A percentile compares a stretch with the other conserved stretches of the same genome.
Conservation (phyloP, 2,888 invertebrate genomes). For the Emmelina monodactyla region DNA sequence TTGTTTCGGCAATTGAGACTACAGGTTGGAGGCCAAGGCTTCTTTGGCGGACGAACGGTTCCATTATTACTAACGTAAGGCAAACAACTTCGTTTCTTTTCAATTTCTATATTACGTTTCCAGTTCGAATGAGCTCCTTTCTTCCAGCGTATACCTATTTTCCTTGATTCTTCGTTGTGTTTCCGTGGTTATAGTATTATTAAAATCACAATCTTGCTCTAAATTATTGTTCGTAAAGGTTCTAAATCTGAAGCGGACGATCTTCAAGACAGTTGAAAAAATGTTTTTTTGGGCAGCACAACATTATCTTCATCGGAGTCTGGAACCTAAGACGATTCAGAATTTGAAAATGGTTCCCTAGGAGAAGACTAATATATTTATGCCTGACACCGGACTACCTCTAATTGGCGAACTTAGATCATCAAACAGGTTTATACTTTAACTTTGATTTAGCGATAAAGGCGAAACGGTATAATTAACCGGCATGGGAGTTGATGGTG, state of each 20-base stretch:
- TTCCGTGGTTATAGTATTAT: no score
- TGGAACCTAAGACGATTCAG: constrained; percentile 9
- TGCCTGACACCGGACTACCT: constrained; percentile 1
- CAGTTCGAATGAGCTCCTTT: constrained; percentile 4
- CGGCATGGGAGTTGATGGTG: neutral
- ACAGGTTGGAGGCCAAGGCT: constrained; percentile 8
- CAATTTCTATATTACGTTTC: constrained; percentile 8
- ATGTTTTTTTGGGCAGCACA: constrained; percentile 4
- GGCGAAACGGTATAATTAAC: neutral
- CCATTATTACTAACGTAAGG: constrained; percentile 9
- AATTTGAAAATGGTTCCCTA: constrained; percentile 10
- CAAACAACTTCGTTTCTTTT: constrained; percentile 9
- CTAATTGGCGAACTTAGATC: constrained; percentile 2
- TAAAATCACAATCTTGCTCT: no score
- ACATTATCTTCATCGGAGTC: constrained; percentile 8
- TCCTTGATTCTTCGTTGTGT: no score
- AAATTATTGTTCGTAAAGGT: neutral
- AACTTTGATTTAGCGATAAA: neutral
- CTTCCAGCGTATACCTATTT: constrained; percentile 3
- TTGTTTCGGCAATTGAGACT: constrained; percentile 6
- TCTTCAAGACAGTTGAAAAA: neutral
- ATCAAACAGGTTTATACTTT: neutral
- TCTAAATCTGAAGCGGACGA: neutral
- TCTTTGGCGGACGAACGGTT: constrained; percentile 7
- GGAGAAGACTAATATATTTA: neutral